Percentiles rank a stretch among this genome's conserved stretches.
phyloP scores from a whole-genome alignment of 1,140 invertebrate species.

The Neodiprion lecontei region DNA sequence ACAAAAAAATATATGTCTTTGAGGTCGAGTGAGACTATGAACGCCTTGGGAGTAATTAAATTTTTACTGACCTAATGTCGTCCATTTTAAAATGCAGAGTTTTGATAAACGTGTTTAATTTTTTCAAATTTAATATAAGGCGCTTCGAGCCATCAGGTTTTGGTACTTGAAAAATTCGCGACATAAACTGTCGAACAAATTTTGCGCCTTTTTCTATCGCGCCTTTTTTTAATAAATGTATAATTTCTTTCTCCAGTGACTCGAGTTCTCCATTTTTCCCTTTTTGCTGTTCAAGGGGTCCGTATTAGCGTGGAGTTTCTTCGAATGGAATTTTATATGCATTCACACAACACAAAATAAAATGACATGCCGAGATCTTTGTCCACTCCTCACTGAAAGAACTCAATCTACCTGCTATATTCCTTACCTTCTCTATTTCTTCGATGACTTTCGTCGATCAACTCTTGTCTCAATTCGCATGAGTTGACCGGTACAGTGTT shows the following conservation, averaged over 20 bases:
- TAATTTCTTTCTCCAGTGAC: constrained; percentile 19
- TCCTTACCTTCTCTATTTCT: constrained; percentile 25
- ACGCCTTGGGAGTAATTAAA: constrained; percentile 15
- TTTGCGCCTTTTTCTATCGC: constrained; percentile 23
- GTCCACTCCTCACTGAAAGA: background rate
- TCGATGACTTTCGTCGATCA: constrained; percentile 16
- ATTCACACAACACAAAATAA: background rate
- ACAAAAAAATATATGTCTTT: background rate
- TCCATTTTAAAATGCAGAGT: constrained; percentile 30
- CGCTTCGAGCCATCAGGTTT: constrained; percentile 44
- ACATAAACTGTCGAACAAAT: constrained; percentile 23
- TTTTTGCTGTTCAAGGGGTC: constrained; percentile 13
- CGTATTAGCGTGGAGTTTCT: constrained; percentile 14
- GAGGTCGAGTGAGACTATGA: constrained; percentile 23
- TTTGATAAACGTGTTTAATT: constrained; percentile 25
- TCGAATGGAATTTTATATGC: constrained; percentile 13
- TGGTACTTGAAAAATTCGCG: constrained; percentile 40
- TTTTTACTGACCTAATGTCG: constrained; percentile 21
- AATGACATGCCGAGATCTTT: background rate
- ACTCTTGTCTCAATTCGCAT: background rate
- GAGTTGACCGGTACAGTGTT: background rate
- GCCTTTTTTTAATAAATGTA: constrained; percentile 19
- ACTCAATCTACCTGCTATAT: constrained; percentile 17
- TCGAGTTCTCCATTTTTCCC: constrained; percentile 39
- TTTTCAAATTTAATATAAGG: constrained; percentile 32